A percentile compares a stretch with the other conserved stretches of the same genome.
Conservation (phyloP, 1,140 invertebrate species). For the Proales similis region DNA sequence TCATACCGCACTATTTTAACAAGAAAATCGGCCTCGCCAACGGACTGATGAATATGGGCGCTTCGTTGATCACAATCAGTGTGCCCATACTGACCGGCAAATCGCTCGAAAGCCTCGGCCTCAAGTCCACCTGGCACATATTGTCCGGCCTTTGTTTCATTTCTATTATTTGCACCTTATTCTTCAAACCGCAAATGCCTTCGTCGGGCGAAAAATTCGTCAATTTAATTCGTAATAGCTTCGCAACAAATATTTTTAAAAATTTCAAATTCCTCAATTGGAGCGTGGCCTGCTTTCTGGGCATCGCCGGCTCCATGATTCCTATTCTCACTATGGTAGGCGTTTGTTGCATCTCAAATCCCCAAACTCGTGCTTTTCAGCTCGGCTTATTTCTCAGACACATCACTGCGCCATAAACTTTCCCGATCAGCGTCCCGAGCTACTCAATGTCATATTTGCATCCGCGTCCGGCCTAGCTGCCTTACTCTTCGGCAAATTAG, state of each 20-base stretch:
- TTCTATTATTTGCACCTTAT: too few relatives aligned
- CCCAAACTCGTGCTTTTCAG: background rate
- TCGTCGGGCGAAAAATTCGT: background rate
- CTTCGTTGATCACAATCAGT: conserved; percentile 1
- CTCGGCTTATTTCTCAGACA: background rate
- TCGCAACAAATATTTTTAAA: conserved; percentile 17
- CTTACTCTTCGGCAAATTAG: conserved; percentile 32
- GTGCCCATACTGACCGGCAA: conserved; percentile 24
- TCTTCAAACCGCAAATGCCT: too few relatives aligned
- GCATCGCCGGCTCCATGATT: conserved; percentile 28
- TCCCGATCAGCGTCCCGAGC: conserved; percentile 10
- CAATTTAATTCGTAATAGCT: conserved; percentile 29
- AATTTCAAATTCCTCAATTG: conserved; percentile 7
- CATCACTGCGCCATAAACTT: conserved; percentile 28
- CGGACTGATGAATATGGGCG: conserved; percentile 25
- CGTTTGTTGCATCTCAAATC: too few relatives aligned
- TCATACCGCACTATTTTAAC: conserved; percentile 36
- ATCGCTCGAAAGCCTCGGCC: conserved; percentile 1
- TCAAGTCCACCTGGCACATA: conserved; percentile 10
- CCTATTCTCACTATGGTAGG: conserved; percentile 34
- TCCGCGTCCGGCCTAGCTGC: conserved; percentile 28
- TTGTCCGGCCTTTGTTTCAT: too few relatives aligned
- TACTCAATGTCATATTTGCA: conserved; percentile 31
- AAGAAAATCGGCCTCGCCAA: conserved; percentile 16
- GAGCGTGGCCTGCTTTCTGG: conserved; percentile 17